Base-by-base conservation (phyloP, 2,888 invertebrate genomes). In the Noctua janthina region DNA sequence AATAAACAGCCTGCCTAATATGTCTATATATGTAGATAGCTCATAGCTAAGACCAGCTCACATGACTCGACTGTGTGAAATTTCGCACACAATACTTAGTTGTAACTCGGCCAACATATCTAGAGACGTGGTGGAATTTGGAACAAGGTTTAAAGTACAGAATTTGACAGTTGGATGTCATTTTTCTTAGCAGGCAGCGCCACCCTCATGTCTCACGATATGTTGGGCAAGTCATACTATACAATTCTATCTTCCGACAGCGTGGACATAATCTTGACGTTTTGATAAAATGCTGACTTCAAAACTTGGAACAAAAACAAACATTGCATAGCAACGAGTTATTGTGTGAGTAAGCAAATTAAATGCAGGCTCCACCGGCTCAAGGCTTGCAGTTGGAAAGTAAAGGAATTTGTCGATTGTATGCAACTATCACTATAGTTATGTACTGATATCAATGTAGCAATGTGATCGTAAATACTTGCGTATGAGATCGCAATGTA, bases 341-440 rank as follows among this genome's bases (percentile, higher is more conserved):
- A 74, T 69, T 75, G 76, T 83, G 56, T 73, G 83, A 79, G 49
- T 77, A 80, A 39, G 67, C 80, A 80, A 85, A 86, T 77, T 8
- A 83, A 62, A 76, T 74, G 76, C 70, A 29, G 56, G 59, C 68
- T 0, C 29, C 64, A 69, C n/a, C 56, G 51, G 69, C 62, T 86
- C 87, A 78, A 78, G 83, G 79, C 43, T 74, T 69, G 49, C 23
- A 51, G 39, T 68, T 70, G 39, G 83, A 86, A 85, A 85, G 83
- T 76, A 39, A 35, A 80, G 75, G 85, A 80, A 83, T 83, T 54
- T 78, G 46, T 81, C 35, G 51, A 66, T 74, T 81, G 68, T 76
- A n/a, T 70, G 23, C n/a, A 29, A 7, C 15, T 64, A 23, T 59
- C 51, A 15, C 20, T 35, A 0, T 35, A 35, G 8, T 7, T 35